phyloP scores from a whole-genome alignment of 2,888 invertebrate genomes.

The Drosophila koepferae region DNA sequence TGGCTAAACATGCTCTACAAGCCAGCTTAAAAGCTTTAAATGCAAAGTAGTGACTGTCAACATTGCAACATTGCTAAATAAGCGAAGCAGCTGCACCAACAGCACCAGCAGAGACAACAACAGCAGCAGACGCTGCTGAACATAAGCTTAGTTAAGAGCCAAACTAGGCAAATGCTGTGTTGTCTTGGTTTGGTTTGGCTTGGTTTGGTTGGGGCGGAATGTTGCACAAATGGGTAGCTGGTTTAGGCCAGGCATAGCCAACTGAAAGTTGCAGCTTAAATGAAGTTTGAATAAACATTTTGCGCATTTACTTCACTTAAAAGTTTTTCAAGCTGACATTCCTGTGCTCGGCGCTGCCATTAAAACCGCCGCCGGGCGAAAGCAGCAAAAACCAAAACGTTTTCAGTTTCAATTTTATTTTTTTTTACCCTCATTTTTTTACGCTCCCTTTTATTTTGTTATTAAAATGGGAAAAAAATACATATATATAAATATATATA shows the following conservation, averaged over 20 bases:
- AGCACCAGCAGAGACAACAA: conserved; percentile 11
- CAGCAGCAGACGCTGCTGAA: conserved; percentile 55
- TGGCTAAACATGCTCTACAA: conserved; percentile 50
- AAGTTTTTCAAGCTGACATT: conserved; percentile 74
- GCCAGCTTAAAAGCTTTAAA: conserved; percentile 64
- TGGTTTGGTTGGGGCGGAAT: not conserved
- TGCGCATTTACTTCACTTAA: conserved; percentile 81
- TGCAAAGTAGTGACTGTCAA: conserved; percentile 56
- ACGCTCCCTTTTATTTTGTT: conserved; percentile 41
- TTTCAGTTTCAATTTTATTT: conserved; percentile 38
- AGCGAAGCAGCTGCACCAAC: conserved; percentile 24
- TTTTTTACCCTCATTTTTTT: not conserved
- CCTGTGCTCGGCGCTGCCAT: conserved; percentile 52
- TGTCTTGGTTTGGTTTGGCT: not conserved
- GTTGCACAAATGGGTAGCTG: not conserved
- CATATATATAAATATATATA: conserved; percentile 17
- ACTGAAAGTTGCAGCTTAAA: conserved; percentile 71
- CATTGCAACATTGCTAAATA: conserved; percentile 54
- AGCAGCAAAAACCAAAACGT: conserved; percentile 57
- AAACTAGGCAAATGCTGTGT: conserved; percentile 31
- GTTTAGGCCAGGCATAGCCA: not conserved
- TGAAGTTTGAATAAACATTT: conserved; percentile 81
- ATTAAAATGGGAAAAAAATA: conserved; percentile 46
- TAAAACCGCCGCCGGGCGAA: conserved; percentile 52
- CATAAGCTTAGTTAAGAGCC: conserved; percentile 75